Evolutionary conservation across 2,797 vertebrate genomes (phyloP).

Genomic region (Urocyon cinereoargenteus): DNA sequence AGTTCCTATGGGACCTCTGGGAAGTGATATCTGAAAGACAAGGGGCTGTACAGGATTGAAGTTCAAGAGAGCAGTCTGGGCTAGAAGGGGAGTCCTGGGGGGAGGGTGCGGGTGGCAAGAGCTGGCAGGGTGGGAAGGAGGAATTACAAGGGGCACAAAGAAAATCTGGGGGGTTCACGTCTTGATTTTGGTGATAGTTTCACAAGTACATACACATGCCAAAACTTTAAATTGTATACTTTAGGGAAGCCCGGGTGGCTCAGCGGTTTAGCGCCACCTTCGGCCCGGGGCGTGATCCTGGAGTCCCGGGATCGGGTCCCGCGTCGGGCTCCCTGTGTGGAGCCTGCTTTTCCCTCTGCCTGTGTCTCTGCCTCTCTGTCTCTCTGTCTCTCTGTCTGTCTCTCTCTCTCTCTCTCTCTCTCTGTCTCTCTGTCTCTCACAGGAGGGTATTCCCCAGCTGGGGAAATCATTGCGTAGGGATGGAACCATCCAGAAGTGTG

Average conservation of each 20-base stretch:
- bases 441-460: too few relatives aligned
- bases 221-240: neutral
- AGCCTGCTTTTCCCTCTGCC: too few relatives aligned
- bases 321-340: too few relatives aligned
- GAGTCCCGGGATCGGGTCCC: too few relatives aligned
- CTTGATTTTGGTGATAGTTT: constrained; percentile 29
- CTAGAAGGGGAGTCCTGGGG: neutral
- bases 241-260: too few relatives aligned
- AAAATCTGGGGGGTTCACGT: neutral
- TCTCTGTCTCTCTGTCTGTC: too few relatives aligned
- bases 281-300: too few relatives aligned
- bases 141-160: neutral
- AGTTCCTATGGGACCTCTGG: neutral
- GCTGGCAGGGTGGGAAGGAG: neutral
- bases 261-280: too few relatives aligned
- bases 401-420: too few relatives aligned
- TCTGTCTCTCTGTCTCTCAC: too few relatives aligned
- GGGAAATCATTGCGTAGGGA: neutral
- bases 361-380: too few relatives aligned
- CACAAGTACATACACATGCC: neutral
- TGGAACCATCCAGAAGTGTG: neutral
- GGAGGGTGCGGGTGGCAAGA: neutral
- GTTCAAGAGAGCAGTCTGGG: neutral
- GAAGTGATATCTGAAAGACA: neutral
- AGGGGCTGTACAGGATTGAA: neutral